These are phyloP conservation scores for Antigone vipio DNA, from an alignment of 2,113 vertebrate species.

Conservation along the genomic window DNA sequence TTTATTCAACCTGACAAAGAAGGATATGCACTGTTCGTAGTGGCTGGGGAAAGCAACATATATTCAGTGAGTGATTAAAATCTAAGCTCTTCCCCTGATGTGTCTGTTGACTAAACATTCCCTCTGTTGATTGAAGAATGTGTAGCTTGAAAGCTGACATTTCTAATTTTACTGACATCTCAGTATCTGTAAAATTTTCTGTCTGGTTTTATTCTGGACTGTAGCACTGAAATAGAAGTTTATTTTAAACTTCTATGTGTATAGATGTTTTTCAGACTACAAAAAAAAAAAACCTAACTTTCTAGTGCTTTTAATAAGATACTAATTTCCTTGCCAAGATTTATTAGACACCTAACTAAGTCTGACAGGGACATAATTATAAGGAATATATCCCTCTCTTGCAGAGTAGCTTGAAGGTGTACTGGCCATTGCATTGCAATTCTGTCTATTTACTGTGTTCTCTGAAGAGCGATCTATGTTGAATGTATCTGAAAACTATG, in stretches of 20 bases:
- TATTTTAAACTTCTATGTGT: background rate
- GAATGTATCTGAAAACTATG: slow-evolving; percentile 57
- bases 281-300: background rate
- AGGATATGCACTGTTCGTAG: background rate
- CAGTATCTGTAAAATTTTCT: background rate
- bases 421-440: background rate
- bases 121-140: background rate
- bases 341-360: background rate
- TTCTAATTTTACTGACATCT: background rate
- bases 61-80: background rate
- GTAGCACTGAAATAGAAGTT: background rate
- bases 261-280: background rate
- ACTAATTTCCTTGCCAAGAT: background rate
- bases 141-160: background rate
- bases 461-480: slow-evolving; percentile 59
- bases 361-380: background rate
- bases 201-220: background rate
- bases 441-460: background rate
- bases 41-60: background rate
- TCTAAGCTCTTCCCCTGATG: background rate
- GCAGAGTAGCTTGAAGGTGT: background rate
- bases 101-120: background rate
- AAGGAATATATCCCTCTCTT: background rate
- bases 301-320: background rate
- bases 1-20: slow-evolving; percentile 8